Conservation (phyloP, 2,888 invertebrate genomes). For the Eledona agricola region DNA sequence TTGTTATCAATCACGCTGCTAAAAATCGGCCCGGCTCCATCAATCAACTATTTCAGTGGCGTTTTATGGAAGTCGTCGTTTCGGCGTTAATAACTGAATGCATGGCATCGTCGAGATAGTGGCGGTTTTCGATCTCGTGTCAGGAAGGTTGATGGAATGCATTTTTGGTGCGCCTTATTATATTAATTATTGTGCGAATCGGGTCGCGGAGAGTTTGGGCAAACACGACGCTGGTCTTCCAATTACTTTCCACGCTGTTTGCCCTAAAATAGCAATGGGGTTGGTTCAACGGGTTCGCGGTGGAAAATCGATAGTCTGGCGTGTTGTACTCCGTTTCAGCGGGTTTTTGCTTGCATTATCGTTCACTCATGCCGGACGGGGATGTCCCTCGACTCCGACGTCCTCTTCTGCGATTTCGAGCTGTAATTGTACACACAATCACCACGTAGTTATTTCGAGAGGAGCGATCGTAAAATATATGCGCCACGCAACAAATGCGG, state of each 20-base stretch:
- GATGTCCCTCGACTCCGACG: conserved; percentile 7
- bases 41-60: conserved; percentile 20
- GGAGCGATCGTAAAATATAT: too few species aligned
- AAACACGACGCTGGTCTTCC: conserved; percentile 37
- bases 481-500: too few species aligned
- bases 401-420: too few species aligned
- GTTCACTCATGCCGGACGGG: conserved; percentile 26
- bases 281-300: conserved; percentile 41
- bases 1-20: conserved; percentile 27
- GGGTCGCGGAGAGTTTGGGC: conserved; percentile 26
- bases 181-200: conserved; percentile 33
- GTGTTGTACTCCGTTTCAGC: conserved; percentile 30
- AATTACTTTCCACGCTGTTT: conserved; percentile 45
- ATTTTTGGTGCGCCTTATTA: conserved; percentile 9
- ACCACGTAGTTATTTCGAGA: too few species aligned
- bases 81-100: conserved; percentile 7
- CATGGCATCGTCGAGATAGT: conserved; percentile 21
- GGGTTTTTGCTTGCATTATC: conserved; percentile 32
- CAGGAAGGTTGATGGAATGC: conserved; percentile 16
- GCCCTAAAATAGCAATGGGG: conserved; percentile 47
- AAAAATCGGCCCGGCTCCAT: too few species aligned
- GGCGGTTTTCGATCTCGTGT: conserved; percentile 19
- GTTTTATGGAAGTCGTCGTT: conserved; percentile 5
- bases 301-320: conserved; percentile 33
- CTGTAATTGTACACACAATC: too few species aligned